A percentile compares a stretch with the other conserved stretches of the same genome.
These are phyloP conservation scores for Octomys mimax DNA, from an alignment of 2,797 vertebrate genomes.

Conservation along the genomic window DNA sequence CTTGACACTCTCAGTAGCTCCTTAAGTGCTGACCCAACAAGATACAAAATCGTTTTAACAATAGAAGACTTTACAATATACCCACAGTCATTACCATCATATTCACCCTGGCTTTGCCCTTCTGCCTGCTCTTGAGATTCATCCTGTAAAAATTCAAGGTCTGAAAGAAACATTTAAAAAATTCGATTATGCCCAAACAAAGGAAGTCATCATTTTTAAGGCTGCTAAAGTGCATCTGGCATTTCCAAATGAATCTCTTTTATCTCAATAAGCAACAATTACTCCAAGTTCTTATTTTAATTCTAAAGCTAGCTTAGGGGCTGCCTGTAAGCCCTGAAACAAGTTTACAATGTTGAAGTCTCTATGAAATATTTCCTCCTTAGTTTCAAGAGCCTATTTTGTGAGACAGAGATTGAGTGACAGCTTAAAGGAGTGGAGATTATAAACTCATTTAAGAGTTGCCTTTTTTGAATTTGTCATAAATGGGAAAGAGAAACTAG, in stretches of 20 bases:
- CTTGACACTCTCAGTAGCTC: conserved; percentile 32
- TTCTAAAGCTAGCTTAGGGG: conserved; percentile 41
- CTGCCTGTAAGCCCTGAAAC: conserved; percentile 1
- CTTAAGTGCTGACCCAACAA: conserved; percentile 42
- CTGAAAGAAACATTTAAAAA: conserved; percentile 68
- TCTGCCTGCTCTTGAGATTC: not conserved
- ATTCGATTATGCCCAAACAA: conserved; percentile 56
- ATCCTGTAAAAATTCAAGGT: not conserved
- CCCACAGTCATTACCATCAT: not conserved
- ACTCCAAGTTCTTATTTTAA: conserved; percentile 65
- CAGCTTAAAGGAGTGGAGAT: conserved; percentile 73
- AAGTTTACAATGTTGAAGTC: conserved; percentile 31
- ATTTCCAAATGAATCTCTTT: conserved; percentile 66
- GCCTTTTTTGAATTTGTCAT: conserved; percentile 65
- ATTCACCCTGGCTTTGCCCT: not conserved
- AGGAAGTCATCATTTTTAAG: conserved; percentile 72
- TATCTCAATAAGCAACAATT: conserved; percentile 67
- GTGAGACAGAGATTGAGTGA: conserved; percentile 59
- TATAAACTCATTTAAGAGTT: conserved; percentile 70
- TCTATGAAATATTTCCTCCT: conserved; percentile 56
- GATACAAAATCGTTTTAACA: conserved; percentile 38
- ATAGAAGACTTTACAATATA: conserved; percentile 20
- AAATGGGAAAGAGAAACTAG: conserved; percentile 62
- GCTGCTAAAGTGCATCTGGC: conserved; percentile 44
- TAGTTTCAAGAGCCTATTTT: conserved; percentile 60